A percentile compares a stretch with the other conserved stretches of the same genome.
Evolutionary conservation across 2,797 vertebrate genomes (phyloP).

Genomic region (Peromyscus aztecus): DNA sequence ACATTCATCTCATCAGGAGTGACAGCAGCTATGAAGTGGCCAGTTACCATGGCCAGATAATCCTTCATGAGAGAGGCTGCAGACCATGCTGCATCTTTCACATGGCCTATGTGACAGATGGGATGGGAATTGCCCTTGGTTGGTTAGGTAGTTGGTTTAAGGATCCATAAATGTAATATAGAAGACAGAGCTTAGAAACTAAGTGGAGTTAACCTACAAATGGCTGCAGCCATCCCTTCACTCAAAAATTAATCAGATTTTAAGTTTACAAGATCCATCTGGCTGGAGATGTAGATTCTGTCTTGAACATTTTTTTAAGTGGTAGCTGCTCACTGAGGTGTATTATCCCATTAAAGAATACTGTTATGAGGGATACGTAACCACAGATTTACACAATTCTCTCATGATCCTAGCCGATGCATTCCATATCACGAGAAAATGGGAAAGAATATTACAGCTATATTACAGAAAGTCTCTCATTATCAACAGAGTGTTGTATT

Average conservation of each 20-base stretch:
- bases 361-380: not conserved
- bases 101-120: conserved; percentile 33
- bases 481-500: not conserved
- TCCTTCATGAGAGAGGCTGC: conserved; percentile 44
- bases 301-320: not conserved
- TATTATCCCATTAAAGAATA: not conserved
- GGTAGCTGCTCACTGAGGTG: not conserved
- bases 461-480: conserved; percentile 37
- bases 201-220: not conserved
- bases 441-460: conserved; percentile 55
- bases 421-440: not conserved
- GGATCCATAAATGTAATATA: conserved; percentile 44
- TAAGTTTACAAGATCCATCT: conserved; percentile 66
- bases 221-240: not conserved
- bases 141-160: conserved; percentile 62
- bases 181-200: conserved; percentile 62
- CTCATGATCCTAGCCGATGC: not conserved
- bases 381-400: not conserved
- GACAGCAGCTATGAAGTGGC: conserved; percentile 40
- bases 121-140: not conserved
- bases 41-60: conserved; percentile 2
- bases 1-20: conserved; percentile 70
- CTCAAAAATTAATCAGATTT: conserved; percentile 63
- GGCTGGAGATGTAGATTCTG: conserved; percentile 20
- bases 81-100: conserved; percentile 49